A percentile compares a stretch with the other conserved stretches of the same genome.
These are phyloP conservation scores for Crocidura indochinensis DNA, from an alignment of 2,797 vertebrate species.

Conservation along the genomic window DNA sequence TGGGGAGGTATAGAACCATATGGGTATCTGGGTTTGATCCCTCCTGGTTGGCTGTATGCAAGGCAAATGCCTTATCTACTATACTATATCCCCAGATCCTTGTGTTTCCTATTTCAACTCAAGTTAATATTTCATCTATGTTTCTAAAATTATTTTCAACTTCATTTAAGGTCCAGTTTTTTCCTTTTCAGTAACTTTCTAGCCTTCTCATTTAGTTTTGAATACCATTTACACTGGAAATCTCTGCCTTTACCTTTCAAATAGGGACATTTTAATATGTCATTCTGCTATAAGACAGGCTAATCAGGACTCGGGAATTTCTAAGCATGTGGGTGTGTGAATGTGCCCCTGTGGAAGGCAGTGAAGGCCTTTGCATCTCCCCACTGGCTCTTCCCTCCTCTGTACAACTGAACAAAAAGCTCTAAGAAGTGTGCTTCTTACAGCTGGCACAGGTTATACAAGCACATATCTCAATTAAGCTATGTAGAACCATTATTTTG, in stretches of 20 bases:
- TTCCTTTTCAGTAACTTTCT: neutral
- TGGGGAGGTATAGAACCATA: no score
- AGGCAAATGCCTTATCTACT: no score
- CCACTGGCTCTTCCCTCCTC: neutral
- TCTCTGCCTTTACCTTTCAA: constrained; percentile 9
- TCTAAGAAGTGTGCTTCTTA: neutral
- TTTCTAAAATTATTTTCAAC: constrained; percentile 69
- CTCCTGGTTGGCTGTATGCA: no score
- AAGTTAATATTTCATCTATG: constrained; percentile 51
- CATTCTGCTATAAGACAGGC: neutral
- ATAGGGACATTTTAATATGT: neutral
- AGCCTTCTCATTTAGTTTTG: constrained; percentile 17
- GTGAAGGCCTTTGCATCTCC: neutral
- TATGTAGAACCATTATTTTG: neutral
- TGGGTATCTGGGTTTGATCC: no score
- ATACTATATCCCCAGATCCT: no score
- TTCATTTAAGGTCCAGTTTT: constrained; percentile 49
- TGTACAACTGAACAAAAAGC: neutral
- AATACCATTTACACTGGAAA: neutral
- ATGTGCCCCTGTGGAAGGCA: neutral
- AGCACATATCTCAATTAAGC: neutral
- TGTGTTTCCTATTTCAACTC: neutral
- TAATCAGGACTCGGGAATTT: neutral
- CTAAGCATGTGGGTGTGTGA: neutral
- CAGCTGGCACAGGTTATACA: neutral